These are phyloP conservation scores for Melinaea menophilus DNA, from an alignment of 2,888 invertebrate species.

Conservation along the genomic window DNA sequence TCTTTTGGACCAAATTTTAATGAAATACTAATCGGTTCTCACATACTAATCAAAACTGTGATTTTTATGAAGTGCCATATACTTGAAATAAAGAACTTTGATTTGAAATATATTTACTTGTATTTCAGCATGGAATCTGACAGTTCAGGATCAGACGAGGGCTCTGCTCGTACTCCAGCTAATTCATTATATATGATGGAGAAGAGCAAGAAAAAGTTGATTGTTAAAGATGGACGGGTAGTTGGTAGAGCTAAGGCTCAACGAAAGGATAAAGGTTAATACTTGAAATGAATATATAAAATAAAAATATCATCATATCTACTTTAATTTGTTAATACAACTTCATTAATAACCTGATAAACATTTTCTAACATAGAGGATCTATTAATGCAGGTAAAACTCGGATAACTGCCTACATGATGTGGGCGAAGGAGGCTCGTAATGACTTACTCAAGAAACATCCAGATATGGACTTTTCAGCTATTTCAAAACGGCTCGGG, in stretches of 20 bases:
- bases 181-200: conserved; percentile 87
- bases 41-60: no score
- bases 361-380: no score
- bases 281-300: no score
- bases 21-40: no score
- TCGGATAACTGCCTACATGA: conserved; percentile 92
- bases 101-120: neutral
- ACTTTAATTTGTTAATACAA: no score
- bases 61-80: no score
- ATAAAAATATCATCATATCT: no score
- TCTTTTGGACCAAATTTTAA: no score
- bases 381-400: conserved; percentile 72
- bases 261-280: conserved; percentile 85
- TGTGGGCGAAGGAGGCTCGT: conserved; percentile 92
- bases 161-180: conserved; percentile 68
- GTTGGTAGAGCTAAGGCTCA: conserved; percentile 85
- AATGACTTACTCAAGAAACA: conserved; percentile 84
- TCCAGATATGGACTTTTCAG: conserved; percentile 89
- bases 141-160: conserved; percentile 71
- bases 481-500: conserved; percentile 89
- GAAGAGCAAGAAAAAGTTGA: conserved; percentile 86
- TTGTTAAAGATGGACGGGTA: conserved; percentile 79
- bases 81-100: neutral
- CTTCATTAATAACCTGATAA: no score
- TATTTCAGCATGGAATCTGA: conserved; percentile 74